Evolutionary conservation across 1,140 invertebrate genomes (phyloP).

Genomic region (Mesaphorura yosii): DNA sequence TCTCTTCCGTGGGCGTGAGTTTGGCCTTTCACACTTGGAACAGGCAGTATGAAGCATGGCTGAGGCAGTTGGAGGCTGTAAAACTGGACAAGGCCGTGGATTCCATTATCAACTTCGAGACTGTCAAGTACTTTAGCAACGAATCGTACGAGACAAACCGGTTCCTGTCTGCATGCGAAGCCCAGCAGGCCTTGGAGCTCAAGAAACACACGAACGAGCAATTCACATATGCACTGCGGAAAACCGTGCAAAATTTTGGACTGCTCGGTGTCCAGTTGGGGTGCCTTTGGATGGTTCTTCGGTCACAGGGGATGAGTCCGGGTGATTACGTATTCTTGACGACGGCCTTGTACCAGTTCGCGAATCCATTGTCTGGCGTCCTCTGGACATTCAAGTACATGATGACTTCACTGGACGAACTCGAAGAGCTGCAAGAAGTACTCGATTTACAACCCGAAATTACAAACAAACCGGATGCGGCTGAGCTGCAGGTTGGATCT

Average conservation of each 20-base stretch:
- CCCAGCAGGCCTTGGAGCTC: not conserved
- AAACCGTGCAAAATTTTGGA: not conserved
- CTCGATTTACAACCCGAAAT: slow-evolving; percentile 43
- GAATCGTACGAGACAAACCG: slow-evolving; percentile 78
- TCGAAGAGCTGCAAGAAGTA: slow-evolving; percentile 48
- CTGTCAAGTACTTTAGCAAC: slow-evolving; percentile 93
- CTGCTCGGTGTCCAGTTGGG: too few relatives aligned
- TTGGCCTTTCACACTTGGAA: not conserved
- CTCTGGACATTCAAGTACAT: slow-evolving; percentile 24
- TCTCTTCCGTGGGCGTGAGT: not conserved
- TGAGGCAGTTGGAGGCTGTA: not conserved
- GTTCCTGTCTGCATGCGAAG: slow-evolving; percentile 53
- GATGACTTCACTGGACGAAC: slow-evolving; percentile 48
- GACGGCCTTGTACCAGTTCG: slow-evolving; percentile 94
- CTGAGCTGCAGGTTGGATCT: slow-evolving; percentile 31
- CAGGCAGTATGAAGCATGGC: too few relatives aligned
- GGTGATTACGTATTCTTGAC: slow-evolving; percentile 93
- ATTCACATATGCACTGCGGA: not conserved
- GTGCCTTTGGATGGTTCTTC: too few relatives aligned
- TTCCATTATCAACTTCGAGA: slow-evolving; percentile 96
- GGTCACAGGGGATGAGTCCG: slow-evolving; percentile 62
- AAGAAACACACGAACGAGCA: not conserved
- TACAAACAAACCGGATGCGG: slow-evolving; percentile 40
- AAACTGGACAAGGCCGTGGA: slow-evolving; percentile 44
- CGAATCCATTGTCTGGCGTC: slow-evolving; percentile 45